Evolutionary conservation across 1,140 invertebrate species (phyloP), one percentile per base, ranked within the genome.

Genomic region (Drosophila azteca): DNA sequence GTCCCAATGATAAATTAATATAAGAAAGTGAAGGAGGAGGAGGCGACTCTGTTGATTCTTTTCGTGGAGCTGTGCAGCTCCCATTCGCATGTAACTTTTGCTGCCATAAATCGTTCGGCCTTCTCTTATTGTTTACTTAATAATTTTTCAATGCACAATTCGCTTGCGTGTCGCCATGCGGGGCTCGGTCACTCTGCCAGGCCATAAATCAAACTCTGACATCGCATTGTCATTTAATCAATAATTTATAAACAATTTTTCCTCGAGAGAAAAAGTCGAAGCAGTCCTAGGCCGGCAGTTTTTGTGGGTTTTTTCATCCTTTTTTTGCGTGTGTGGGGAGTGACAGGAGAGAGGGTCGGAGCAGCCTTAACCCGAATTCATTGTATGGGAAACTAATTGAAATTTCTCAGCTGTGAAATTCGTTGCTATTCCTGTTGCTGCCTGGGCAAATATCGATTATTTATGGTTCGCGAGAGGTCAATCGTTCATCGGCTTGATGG

Each of bases 211-310:
- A 90, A 90, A 73, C 70, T 87, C 69, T 80, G 88, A 87, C 88
- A 90, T 71, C 74, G 77, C 74, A 79, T 87, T 83, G 88, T 78
- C 83, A 90, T 84, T 90, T 90, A 90, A 90, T 90, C 82, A 90
- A 90, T 90, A 84, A 80, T 88, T 84, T 82, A 80, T 89, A 77
- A 79, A 88, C 79, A 88, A 70, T 83, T 61, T 59, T 43, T 52
- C 46, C 29, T 44, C 31, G 51, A 45, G 9, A 50, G 24, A 20
- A 44, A 20, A 20, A 20, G 17, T 20, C 17, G 63, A 31, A 52
- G 11, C 35, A 39, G 3, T 39, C 35, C 20, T 6, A 48, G 43
- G 35, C 48, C 68, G 48, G 41, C 49, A 46, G n/a, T 71, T 61
- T 70, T 70, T 50, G 17, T 1, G 17, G 39, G 41, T 63, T 49